Percentiles rank a stretch among this genome's conserved stretches.
phyloP scores from a whole-genome alignment of 2,797 vertebrate species.

The Halcyon chelicuti region DNA sequence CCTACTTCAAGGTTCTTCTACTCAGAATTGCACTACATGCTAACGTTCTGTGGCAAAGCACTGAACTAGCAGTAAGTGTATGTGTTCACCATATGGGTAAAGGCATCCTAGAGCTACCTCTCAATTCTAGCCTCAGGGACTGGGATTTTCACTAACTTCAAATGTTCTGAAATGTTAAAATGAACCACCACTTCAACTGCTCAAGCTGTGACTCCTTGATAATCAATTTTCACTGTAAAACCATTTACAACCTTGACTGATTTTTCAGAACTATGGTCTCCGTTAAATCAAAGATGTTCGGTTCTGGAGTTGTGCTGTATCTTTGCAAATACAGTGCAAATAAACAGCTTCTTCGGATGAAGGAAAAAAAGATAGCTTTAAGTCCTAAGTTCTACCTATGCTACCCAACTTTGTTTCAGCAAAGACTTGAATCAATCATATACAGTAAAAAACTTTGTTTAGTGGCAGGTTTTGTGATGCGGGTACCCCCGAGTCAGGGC shows the following conservation, averaged over 20 bases:
- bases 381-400: rapidly evolving
- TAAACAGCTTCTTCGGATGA: not conserved
- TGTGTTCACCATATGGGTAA: not conserved
- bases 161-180: not conserved
- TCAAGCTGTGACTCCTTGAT: not conserved
- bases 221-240: not conserved
- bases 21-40: not conserved
- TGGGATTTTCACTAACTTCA: not conserved
- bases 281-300: not conserved
- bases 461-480: not conserved
- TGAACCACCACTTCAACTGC: not conserved
- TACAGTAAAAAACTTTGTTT: not conserved
- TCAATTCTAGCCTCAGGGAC: not conserved
- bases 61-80: not conserved
- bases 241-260: not conserved
- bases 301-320: not conserved
- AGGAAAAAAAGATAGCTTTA: not conserved
- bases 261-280: not conserved
- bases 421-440: not conserved
- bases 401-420: not conserved
- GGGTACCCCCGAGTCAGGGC: not conserved
- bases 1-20: not conserved
- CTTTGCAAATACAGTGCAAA: not conserved
- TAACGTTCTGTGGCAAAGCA: not conserved
- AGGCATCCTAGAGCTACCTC: not conserved